Evolutionary conservation across 2,888 invertebrate genomes (phyloP).

Genomic region (Xylophagus ater): DNA sequence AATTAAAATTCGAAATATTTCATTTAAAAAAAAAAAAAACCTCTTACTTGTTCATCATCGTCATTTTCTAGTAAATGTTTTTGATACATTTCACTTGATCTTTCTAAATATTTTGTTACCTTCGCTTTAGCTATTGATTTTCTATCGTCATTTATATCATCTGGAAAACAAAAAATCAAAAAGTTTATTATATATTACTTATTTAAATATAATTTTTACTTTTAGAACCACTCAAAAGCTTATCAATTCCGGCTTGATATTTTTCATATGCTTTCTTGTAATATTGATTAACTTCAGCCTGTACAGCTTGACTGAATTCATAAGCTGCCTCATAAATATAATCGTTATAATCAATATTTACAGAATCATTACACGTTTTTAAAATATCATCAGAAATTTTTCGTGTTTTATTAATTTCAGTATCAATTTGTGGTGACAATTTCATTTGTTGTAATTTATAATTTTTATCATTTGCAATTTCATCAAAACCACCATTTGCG

Average conservation of each 20-base stretch:
- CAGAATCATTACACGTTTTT: no score
- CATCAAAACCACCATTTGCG: no score
- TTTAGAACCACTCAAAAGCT: conserved; percentile 31
- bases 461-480: no score
- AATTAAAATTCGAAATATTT: not conserved
- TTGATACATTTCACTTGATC: conserved; percentile 35
- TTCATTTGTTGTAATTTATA: no score
- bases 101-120: conserved; percentile 34
- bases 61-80: conserved; percentile 24
- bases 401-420: no score
- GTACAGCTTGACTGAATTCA: conserved; percentile 37
- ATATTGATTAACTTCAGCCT: conserved; percentile 35
- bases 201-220: conserved; percentile 16
- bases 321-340: conserved; percentile 39
- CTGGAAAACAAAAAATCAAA: conserved; percentile 14
- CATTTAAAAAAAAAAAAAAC: not conserved
- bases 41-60: conserved; percentile 15
- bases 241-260: conserved; percentile 35
- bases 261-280: conserved; percentile 31
- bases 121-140: conserved; percentile 37
- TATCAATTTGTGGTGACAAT: no score
- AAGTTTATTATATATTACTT: not conserved
- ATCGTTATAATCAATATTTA: conserved; percentile 25
- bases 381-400: not conserved
- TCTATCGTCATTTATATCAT: conserved; percentile 33